Evolutionary conservation across 2,797 vertebrate species (phyloP).

Genomic region (Morelia viridis): DNA sequence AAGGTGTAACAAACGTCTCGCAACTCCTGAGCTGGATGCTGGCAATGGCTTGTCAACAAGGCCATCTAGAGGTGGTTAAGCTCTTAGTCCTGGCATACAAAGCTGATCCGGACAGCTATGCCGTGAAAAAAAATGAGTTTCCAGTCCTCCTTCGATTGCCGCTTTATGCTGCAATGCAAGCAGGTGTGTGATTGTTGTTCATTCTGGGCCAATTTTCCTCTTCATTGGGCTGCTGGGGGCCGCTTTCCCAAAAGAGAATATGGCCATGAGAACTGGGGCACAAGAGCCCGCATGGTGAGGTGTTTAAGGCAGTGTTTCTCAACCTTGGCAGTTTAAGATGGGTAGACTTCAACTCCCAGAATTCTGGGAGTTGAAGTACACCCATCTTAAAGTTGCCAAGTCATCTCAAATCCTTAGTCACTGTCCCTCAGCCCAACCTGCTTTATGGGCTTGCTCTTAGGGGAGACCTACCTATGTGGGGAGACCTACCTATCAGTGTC

Average conservation of each 20-base stretch:
- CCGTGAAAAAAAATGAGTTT: constrained; percentile 83
- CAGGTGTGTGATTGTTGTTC: constrained; percentile 74
- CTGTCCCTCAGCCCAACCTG: not conserved
- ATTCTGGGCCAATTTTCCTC: not conserved
- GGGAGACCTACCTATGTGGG: too few relatives aligned
- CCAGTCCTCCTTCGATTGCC: constrained; percentile 86
- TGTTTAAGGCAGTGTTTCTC: not conserved
- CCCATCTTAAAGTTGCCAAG: too few relatives aligned
- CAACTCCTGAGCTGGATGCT: constrained; percentile 91
- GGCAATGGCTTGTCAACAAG: constrained; percentile 85
- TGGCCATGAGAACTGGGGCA: not conserved
- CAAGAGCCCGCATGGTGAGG: not conserved
- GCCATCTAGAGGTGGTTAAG: constrained; percentile 84
- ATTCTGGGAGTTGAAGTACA: not conserved
- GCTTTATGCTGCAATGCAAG: constrained; percentile 86
- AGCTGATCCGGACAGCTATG: constrained; percentile 84
- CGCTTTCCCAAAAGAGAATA: not conserved
- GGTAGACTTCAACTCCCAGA: not conserved
- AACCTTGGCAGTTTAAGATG: not conserved
- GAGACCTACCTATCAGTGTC: too few relatives aligned
- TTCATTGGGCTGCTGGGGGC: not conserved
- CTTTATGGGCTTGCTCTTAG: not conserved
- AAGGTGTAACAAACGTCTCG: constrained; percentile 75
- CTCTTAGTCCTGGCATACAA: constrained; percentile 84
- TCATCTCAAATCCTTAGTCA: not conserved